Evolutionary conservation across 37 sponge, comb jelly and placozoan species (phyloP), one percentile per base, ranked within the genome.

Genomic region (Chondrosia reniformis): DNA sequence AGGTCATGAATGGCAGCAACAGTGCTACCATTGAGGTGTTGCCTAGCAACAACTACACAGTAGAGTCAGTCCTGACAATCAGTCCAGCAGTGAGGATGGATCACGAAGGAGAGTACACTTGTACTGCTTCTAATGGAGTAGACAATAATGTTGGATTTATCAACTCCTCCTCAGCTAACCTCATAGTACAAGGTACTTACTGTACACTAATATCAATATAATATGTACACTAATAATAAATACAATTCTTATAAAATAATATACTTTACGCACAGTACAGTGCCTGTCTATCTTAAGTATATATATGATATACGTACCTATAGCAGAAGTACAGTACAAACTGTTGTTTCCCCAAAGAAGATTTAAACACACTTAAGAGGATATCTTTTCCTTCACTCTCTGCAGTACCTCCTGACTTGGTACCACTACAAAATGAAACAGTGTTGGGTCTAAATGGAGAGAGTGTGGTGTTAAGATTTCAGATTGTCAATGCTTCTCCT

Each of bases 381-480:
- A n/a, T n/a, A n/a, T n/a, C n/a, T n/a, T n/a, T 74, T 31, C 71
- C 41, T 22, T 25, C 39, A 57, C 64, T 21, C 36, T 40, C 41
- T 74, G 2, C 80, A 90, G 91, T 90, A 69, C 83, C 86, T 28
- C 91, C 91, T 9, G 46, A 24, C 49, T 80, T 88, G 25, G 74
- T 67, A 15, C 34, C 85, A 19, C 75, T 22, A 2, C 45, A 77
- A n/a, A 22, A 55, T 15, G 25, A 42, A n/a, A n/a, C n/a, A 27
- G 46, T 82, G 32, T 43, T 66, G 31, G 80, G 74, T 32, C 78
- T 85, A 45, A 75, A 82, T 24, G 21, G 19, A 3, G 63, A 8
- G 28, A 61, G 30, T 28, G 78, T 63, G 9, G 64, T 66, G 3
- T 46, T 90, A 3, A 45, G 6, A 8, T 90, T 85, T 55, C 32